Evolutionary conservation across 2,113 vertebrate species (phyloP).

Genomic region (Toxotes chatareus): DNA sequence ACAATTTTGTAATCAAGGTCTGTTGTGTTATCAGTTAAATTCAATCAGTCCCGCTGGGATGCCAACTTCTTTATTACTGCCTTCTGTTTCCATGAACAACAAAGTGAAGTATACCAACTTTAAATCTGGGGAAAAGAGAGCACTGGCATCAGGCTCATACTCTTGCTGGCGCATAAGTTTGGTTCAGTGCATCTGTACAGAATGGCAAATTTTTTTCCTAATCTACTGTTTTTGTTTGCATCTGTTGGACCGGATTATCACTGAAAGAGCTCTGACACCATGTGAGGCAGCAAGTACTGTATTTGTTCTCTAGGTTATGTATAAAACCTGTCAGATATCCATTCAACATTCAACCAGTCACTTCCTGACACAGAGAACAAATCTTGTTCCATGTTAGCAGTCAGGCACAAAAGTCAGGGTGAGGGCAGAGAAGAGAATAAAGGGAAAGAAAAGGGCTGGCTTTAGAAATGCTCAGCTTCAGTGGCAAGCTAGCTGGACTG

Average conservation of each 20-base stretch:
- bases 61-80: no score
- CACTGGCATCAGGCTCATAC: neutral
- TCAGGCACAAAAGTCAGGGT: constrained; percentile 59
- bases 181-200: no score
- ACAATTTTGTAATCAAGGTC: neutral
- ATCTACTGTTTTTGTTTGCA: neutral
- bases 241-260: neutral
- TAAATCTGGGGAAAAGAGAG: neutral
- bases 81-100: no score
- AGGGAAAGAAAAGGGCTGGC: constrained; percentile 50
- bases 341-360: constrained; percentile 30
- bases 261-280: neutral
- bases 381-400: constrained; percentile 51
- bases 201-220: no score
- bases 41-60: neutral
- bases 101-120: neutral
- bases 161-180: neutral
- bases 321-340: constrained; percentile 28
- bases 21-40: neutral
- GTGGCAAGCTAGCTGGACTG: constrained; percentile 71
- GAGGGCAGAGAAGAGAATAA: constrained; percentile 53
- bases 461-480: constrained; percentile 70
- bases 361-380: constrained; percentile 42
- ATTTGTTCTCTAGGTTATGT: constrained; percentile 18
- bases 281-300: neutral